Evolutionary conservation across 92 coral and sea anemone genomes (phyloP), one percentile per base, ranked within the genome.

Genomic region (Palythoa grandiflora): DNA sequence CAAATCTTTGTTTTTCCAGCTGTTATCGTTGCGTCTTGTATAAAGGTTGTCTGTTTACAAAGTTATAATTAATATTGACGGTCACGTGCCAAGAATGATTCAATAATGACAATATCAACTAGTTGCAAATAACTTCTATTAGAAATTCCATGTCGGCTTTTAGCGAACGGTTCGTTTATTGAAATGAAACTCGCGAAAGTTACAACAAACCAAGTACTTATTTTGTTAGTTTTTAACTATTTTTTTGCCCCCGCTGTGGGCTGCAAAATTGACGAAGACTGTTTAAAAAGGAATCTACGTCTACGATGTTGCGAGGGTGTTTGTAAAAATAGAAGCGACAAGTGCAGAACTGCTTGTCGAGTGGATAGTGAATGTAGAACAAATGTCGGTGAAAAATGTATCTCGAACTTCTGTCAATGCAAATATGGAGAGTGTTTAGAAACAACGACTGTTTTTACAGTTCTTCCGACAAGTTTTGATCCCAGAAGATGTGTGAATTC

Each of bases 51-150:
- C 75, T 35, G 9, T 11, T 16, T 10, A 8, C 65, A 51, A 50
- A 65, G 38, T 4, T 28, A 40, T 63, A 81, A 81, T 63, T 28
- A 28, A 28, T 28, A 28, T 28, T 28, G 19, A 3, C 0, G 38
- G 60, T 81, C 86, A 81, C 86, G 86, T 81, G 86, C 38, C 28
- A 28, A n/a, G 55, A 48, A n/a, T 20, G 57, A 80, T 16, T 81
- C 86, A 66, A 44, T 65, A 48, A 40, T 81, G 73, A 51, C 68
- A 53, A 7, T 11, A 12, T 57, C 59, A 36, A 28, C 50, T 21
- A 57, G 8, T 71, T 40, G 78, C 78, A 10, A 73, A 44, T 39
- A 44, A 73, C 4, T 73, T 73, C 40, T 17, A 71, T 5, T 7
- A 40, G 15, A 40, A 54, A 19, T 19, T 76, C 80, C 39, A 59